Base-by-base conservation (phyloP, 1,140 invertebrate genomes). In the Philopotamus ludificatus region DNA sequence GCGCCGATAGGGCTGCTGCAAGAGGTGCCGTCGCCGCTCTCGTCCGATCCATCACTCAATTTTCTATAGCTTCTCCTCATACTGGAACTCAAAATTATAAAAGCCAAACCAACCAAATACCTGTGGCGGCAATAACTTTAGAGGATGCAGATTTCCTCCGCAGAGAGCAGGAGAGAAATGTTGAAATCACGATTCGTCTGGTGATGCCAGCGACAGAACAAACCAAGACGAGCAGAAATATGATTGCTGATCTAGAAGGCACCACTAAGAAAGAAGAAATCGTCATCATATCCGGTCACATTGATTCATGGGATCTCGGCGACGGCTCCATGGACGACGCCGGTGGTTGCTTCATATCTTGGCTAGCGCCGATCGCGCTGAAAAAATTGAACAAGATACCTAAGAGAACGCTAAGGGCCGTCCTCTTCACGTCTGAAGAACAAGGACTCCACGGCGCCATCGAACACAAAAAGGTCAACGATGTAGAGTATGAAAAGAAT, bases 261-360 rank as follows among this genome's bases (percentile, higher is more conserved):
- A 73, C 58, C 58, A 63, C 8, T 61, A 71, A 62, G 79, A 82
- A 10, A 76, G 84, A 55, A 78, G 87, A 73, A 72, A 18, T 86
- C 8, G 89, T 93, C 0, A 73, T 91, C 1, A 78, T 92, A n/a
- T 88, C 87, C 44, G 91, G 89, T 28, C 91, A 93, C 71, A 76
- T 92, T 10, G 90, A 93, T 73, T 88, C 85, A 71, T 93, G 90
- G 90, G 90, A 92, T 70, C 87, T 91, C 23, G 89, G 89, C 15
- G 80, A 86, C 72, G 90, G 90, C 8, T 89, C 89, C 0, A 86
- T 92, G 86, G 90, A 93, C 72, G 89, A 92, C 76, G 90, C 87
- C 58, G 87, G 84, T 59, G 90, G 90, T 42, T 83, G 84, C 34
- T 87, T 91, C 66, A 87, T 91, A 65, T 87, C 88, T 1, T 90